A percentile compares a stretch with the other conserved stretches of the same genome.
Evolutionary conservation across 1,140 invertebrate genomes (phyloP).

Genomic region (Macrobrachium nipponense): DNA sequence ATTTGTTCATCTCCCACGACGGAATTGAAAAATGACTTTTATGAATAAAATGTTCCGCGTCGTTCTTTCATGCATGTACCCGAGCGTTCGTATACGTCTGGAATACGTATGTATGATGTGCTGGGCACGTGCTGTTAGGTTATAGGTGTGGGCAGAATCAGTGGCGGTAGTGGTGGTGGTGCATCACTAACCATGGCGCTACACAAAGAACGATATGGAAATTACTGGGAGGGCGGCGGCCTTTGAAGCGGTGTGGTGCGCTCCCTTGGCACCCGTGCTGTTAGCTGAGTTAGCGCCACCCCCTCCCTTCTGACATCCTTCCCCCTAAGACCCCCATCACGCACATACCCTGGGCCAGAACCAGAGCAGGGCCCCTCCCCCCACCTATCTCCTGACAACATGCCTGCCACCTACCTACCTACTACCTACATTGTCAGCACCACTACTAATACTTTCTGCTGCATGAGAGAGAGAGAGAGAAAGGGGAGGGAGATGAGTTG

Average conservation of each 20-base stretch:
- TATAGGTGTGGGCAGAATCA: too few species aligned
- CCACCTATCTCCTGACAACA: not conserved
- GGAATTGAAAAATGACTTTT: too few species aligned
- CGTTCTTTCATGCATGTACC: too few species aligned
- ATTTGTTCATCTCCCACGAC: too few species aligned
- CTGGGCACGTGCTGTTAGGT: too few species aligned
- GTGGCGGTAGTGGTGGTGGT: not conserved
- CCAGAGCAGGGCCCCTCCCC: not conserved
- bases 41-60: too few species aligned
- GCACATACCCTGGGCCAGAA: not conserved
- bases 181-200: conserved; percentile 38
- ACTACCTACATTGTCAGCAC: not conserved
- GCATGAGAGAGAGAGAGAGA: too few species aligned
- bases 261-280: conserved; percentile 57
- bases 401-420: not conserved
- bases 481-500: too few species aligned
- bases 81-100: too few species aligned
- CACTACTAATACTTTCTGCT: not conserved
- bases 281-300: conserved; percentile 50
- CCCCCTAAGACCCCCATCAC: not conserved
- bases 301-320: conserved; percentile 14
- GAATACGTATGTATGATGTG: too few species aligned
- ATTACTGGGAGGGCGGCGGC: conserved; percentile 57
- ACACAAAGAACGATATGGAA: conserved; percentile 62
- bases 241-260: conserved; percentile 58